Conservation (phyloP, 2,113 vertebrate species). For the Chaetura pelagica region DNA sequence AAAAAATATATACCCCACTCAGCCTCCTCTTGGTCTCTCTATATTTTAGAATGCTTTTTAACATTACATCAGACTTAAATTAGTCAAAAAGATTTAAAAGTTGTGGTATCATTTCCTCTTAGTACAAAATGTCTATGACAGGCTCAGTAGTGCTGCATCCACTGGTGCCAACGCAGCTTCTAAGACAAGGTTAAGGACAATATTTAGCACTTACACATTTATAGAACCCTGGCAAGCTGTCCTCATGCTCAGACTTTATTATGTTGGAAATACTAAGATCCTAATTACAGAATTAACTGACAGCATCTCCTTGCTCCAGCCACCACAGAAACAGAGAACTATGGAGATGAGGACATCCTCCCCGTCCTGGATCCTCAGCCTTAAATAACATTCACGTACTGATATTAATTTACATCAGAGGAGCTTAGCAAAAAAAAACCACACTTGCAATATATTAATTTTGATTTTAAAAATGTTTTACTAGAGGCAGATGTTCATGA, state of each 20-base stretch:
- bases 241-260: background rate
- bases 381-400: background rate
- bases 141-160: background rate
- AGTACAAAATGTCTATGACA: background rate
- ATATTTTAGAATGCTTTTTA: background rate
- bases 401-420: background rate
- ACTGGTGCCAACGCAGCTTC: background rate
- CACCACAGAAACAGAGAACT: too few relatives aligned
- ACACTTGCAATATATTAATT: background rate
- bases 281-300: background rate
- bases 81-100: background rate
- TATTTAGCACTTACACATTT: background rate
- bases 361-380: background rate
- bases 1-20: background rate
- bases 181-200: background rate
- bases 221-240: background rate
- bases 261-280: background rate
- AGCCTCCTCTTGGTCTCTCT: background rate
- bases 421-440: background rate
- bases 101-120: background rate
- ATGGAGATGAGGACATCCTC: rapidly evolving
- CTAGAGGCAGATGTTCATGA: background rate
- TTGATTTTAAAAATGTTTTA: background rate
- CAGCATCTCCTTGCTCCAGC: background rate
- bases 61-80: background rate